These are phyloP conservation scores for Bubo bubo DNA, from an alignment of 2,113 vertebrate species.

Conservation along the genomic window DNA sequence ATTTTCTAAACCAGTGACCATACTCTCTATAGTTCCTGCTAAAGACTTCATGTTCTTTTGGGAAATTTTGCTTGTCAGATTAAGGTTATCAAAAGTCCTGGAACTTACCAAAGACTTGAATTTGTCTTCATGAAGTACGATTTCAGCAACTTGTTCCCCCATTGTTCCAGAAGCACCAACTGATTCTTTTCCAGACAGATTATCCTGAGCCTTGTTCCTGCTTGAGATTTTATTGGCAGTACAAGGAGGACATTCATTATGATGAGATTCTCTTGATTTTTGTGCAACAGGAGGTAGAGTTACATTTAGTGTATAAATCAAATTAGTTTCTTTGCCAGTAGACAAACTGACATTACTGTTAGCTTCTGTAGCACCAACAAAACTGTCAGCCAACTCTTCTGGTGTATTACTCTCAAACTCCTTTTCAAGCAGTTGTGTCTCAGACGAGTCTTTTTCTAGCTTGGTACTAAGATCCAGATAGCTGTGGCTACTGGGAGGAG, in stretches of 20 bases:
- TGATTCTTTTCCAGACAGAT: conserved; percentile 29
- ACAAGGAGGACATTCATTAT: neutral
- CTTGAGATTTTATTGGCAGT: neutral
- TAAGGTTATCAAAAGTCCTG: neutral
- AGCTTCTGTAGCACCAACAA: neutral
- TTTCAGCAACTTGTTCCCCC: neutral
- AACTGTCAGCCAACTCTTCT: neutral
- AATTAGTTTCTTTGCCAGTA: neutral
- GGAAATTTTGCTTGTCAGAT: neutral
- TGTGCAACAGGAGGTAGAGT: neutral
- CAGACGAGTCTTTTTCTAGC: neutral
- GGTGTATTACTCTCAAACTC: neutral
- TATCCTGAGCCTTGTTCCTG: conserved; percentile 17
- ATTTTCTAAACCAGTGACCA: neutral
- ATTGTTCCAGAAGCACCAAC: conserved; percentile 1
- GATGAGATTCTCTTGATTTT: neutral
- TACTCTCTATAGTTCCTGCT: neutral
- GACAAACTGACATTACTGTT: neutral
- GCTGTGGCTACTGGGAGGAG: neutral
- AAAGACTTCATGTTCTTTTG: neutral
- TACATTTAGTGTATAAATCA: neutral
- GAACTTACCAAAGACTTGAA: neutral
- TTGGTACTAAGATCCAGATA: neutral
- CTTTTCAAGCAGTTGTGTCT: conserved; percentile 1
- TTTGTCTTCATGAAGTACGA: neutral